Percentiles rank a stretch among this genome's conserved stretches.
Evolutionary conservation across 2,113 vertebrate genomes (phyloP).

Genomic region (Entosphenus tridentatus): DNA sequence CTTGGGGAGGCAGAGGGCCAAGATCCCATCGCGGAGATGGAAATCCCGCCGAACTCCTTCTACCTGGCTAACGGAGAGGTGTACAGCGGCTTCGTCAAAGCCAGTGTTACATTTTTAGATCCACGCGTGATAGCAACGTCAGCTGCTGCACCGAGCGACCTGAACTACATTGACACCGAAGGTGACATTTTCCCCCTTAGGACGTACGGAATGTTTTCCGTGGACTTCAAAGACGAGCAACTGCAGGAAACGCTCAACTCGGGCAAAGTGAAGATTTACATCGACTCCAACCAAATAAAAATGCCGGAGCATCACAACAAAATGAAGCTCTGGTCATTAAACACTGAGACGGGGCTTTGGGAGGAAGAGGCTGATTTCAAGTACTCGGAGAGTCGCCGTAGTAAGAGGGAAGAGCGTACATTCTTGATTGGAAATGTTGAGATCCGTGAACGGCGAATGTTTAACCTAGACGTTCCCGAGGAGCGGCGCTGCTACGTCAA

Average conservation of each 20-base stretch:
- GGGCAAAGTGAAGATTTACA: conserved; percentile 38
- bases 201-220: conserved; percentile 83
- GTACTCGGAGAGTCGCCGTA: conserved; percentile 18
- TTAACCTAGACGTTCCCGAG: conserved; percentile 87
- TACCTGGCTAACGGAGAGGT: conserved; percentile 34
- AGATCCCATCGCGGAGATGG: conserved; percentile 43
- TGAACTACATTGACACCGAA: conserved; percentile 46
- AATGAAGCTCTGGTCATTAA: conserved; percentile 79
- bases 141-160: conserved; percentile 46
- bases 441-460: conserved; percentile 65
- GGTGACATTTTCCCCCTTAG: conserved; percentile 56
- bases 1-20: conserved; percentile 34
- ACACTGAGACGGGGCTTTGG: conserved; percentile 62
- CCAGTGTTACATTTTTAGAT: conserved; percentile 74
- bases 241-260: conserved; percentile 33
- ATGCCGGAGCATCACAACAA: conserved; percentile 55
- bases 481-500: conserved; percentile 86
- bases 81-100: conserved; percentile 49
- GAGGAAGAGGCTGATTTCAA: conserved; percentile 53
- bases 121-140: conserved; percentile 52
- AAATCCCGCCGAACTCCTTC: conserved; percentile 49
- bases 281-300: conserved; percentile 45
- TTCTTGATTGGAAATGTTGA: conserved; percentile 80
- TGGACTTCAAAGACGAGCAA: conserved; percentile 49
- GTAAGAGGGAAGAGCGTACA: conserved; percentile 58